Base-by-base conservation (phyloP, 2,888 invertebrate genomes). In the Limulus polyphemus region DNA sequence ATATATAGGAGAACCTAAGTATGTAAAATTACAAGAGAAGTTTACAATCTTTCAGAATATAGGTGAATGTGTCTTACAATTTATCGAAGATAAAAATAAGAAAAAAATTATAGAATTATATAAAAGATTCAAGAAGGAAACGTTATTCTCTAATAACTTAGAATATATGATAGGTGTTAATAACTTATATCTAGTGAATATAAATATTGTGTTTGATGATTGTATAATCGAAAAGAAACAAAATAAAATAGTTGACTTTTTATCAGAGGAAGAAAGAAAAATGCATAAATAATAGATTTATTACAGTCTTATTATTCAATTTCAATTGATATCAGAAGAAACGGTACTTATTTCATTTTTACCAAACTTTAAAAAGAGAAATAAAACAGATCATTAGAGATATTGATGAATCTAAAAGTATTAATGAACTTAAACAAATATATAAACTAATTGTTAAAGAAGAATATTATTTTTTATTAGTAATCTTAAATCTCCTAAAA, bases 261-360 rank as follows among this genome's bases (percentile, higher is more conserved):
- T 55, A 47, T 61, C 17, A 57, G 55, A 61, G 57, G 58, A 49
- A 58, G 54, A 46, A 61, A 55, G 46, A 55, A 58, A 61, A 58
- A 50, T 49, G n/a, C 55, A 2, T 58, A 16, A 11, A 47, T 55
- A 50, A 58, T 61, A 17, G 49, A 55, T 49, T n/a, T 61, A 49
- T 16, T 55, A 13, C 61, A 61, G 47, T 50, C 55, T 50, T 57
- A 50, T 50, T 58, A 61, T 61, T 55, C 50, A 32, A 58, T 50
- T 4, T 50, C 55, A 11, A 55, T 55, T 17, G 50, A 49, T 47
- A 61, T 57, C 14, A 55, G 55, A 62, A 56, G 54, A 13, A 54
- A 56, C 47, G 59, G 62, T 16, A 56, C 56, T 51, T 62, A n/a
- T 10, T 62, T 49, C 47, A 58, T 61, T 32, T 55, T 57, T 49